Conservation (phyloP, 2,797 vertebrate genomes). For the Pangasius djambal region DNA sequence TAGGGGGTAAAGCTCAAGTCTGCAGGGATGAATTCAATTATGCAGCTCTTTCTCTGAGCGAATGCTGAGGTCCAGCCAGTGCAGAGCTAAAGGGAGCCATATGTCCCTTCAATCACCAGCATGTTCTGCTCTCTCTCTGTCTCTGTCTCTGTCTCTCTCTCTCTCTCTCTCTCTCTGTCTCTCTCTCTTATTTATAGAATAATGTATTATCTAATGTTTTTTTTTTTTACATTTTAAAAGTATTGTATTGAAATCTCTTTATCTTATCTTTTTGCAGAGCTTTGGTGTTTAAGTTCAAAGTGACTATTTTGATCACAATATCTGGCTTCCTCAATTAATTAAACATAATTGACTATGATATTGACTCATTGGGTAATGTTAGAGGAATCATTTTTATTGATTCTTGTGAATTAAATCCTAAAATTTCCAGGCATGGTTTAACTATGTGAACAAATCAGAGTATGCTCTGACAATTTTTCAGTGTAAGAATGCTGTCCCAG, state of each 20-base stretch:
- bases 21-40: conserved; percentile 51
- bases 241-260: not conserved
- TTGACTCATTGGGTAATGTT: not conserved
- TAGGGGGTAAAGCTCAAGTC: conserved; percentile 43
- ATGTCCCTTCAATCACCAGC: conserved; percentile 29
- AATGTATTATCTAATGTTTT: not conserved
- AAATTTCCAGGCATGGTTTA: not conserved
- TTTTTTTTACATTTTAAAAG: not conserved
- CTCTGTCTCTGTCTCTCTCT: not conserved
- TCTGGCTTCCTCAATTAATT: not conserved
- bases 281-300: not conserved
- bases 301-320: not conserved
- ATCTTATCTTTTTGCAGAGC: not conserved
- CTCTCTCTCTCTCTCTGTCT: not conserved
- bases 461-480: not conserved
- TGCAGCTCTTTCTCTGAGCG: conserved; percentile 52
- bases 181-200: not conserved
- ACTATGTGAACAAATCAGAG: not conserved
- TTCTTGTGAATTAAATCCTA: not conserved
- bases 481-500: not conserved
- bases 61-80: conserved; percentile 34
- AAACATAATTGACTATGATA: not conserved
- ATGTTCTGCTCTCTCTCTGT: not conserved
- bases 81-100: conserved; percentile 35
- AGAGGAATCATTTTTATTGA: not conserved